These are phyloP conservation scores for Crypturellus tataupa DNA, from an alignment of 2,797 vertebrate genomes.

Conservation along the genomic window DNA sequence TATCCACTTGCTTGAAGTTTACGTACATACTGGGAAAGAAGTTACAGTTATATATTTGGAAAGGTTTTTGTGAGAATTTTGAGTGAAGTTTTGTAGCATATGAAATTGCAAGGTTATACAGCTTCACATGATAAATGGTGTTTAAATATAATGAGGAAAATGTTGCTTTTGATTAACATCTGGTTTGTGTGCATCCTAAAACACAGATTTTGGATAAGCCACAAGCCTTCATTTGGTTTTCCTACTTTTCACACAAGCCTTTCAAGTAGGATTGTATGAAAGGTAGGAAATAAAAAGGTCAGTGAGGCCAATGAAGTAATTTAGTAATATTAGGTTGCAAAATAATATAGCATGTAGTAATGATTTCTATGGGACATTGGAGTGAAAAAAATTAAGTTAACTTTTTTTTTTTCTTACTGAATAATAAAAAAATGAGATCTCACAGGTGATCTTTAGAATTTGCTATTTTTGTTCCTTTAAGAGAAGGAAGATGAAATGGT, in stretches of 20 bases:
- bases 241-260: not conserved
- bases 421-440: not conserved
- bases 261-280: not conserved
- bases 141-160: conserved; percentile 18
- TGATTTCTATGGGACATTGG: not conserved
- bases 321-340: not conserved
- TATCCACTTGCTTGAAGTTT: not conserved
- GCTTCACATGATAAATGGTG: conserved; percentile 10
- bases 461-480: not conserved
- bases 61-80: conserved; percentile 5
- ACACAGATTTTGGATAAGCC: not conserved
- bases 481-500: not conserved
- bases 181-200: not conserved
- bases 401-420: not conserved
- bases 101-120: conserved; percentile 14
- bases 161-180: conserved; percentile 11
- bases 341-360: not conserved
- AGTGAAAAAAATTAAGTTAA: not conserved
- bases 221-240: no score
- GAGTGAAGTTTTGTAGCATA: conserved; percentile 6
- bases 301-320: not conserved
- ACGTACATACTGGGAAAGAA: not conserved
- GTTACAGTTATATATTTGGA: not conserved
- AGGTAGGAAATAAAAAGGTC: not conserved
- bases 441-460: not conserved